Evolutionary conservation across 2,797 vertebrate genomes (phyloP), one percentile per base, ranked within the genome.

Genomic region (Mionectes olivaceus): DNA sequence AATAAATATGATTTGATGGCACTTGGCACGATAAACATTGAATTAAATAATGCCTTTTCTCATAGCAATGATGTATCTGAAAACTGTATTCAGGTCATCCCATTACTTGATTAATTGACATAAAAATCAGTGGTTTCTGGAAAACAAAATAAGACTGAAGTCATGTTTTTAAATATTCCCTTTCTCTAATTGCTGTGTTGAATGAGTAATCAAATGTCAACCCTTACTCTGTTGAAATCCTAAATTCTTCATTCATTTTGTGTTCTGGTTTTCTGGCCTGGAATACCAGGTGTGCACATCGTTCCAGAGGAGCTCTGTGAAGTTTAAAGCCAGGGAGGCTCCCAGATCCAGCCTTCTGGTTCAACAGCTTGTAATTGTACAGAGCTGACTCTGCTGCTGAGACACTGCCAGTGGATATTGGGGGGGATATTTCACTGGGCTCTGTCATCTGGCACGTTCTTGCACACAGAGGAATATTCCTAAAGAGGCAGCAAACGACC

Each of bases 181-280:
- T 76, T 87, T 67, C 64, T 67, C 52, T 74, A 41, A 47, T 47
- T 79, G 35, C 78, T 35, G 3, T 46, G 9, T 43, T 83, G 78
- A 91, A 49, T 67, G 64, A 88, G n/a, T 67, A 94, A 87, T 85
- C 75, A 88, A 69, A 91, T 82, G 49, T 47, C 49, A 93, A 3
- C 37, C 63, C 21, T 60, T 52, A 11, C 19, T 71, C 35, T 52
- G 2, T 14, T 85, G 71, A 67, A 79, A 85, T 43, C 59, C 61
- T 65, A 44, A 80, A 56, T 63, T 59, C 50, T 57, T 44, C 16
- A 50, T 77, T 76, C 24, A 47, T 1, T 41, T 30, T 87, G 5
- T 44, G 73, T 88, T 61, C n/a, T 55, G 24, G 1, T 83, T 82
- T 49, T 27, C 49, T 64, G 35, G 16, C 28, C 61, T 65, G 41